Evolutionary conservation across 2,797 vertebrate species (phyloP).

Genomic region (Orientallactaga sibirica): DNA sequence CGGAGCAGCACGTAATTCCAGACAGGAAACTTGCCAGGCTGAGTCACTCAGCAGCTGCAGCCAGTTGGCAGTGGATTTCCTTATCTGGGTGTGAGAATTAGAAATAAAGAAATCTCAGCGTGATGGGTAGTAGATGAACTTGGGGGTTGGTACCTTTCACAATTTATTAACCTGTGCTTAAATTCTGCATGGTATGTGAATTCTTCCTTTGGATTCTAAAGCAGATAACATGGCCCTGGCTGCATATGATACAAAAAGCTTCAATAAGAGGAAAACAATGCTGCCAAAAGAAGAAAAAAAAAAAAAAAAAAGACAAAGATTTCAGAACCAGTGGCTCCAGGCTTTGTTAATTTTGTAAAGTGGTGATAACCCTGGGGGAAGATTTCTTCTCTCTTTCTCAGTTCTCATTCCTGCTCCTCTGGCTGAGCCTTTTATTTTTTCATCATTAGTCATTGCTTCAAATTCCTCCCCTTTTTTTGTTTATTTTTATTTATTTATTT

Average conservation of each 20-base stretch:
- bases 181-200: not conserved
- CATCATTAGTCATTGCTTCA: not conserved
- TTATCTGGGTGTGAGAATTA: constrained; percentile 62
- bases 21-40: constrained; percentile 65
- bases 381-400: not conserved
- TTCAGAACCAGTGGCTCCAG: not conserved
- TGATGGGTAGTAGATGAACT: constrained; percentile 19
- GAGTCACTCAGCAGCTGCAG: constrained; percentile 77
- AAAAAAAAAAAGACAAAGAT: not conserved
- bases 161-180: not conserved
- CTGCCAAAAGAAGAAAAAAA: not conserved
- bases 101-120: constrained; percentile 53
- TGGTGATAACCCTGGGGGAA: not conserved
- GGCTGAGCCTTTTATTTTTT: not conserved
- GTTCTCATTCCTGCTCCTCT: not conserved
- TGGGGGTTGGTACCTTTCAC: not conserved
- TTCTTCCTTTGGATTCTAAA: constrained; percentile 38
- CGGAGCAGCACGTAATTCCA: constrained; percentile 48
- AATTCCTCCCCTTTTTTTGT: not conserved
- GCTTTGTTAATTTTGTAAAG: constrained; percentile 28
- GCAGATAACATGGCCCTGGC: not conserved
- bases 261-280: not conserved
- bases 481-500: too few relatives aligned
- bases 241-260: constrained; percentile 15
- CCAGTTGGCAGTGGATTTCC: constrained; percentile 55